Percentiles rank a stretch among this genome's conserved stretches.
These are phyloP conservation scores for Calameuta idolon DNA, from an alignment of 2,888 invertebrate species.

Conservation along the genomic window DNA sequence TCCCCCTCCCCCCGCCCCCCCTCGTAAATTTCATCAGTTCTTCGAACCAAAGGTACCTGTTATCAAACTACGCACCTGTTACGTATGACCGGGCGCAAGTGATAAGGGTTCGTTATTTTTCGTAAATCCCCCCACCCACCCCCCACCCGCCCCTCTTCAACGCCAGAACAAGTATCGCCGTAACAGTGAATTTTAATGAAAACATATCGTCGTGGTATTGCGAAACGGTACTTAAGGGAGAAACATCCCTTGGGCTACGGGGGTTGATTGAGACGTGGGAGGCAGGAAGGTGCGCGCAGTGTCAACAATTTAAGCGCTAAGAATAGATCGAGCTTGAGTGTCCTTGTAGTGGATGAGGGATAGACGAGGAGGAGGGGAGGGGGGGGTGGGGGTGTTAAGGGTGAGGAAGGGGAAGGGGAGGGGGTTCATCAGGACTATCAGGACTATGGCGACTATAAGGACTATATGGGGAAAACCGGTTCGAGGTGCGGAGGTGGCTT, in stretches of 20 bases:
- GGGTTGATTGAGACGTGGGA: not conserved
- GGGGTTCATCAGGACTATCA: slow-evolving; percentile 1
- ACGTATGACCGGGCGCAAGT: too few species aligned
- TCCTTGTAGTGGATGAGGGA: slow-evolving; percentile 22
- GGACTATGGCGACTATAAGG: not conserved
- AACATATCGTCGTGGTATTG: not conserved
- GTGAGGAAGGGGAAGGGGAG: slow-evolving; percentile 25
- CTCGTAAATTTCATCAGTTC: not conserved
- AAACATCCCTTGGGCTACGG: not conserved
- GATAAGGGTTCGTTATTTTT: not conserved
- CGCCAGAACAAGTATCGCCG: not conserved
- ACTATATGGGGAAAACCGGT: not conserved
- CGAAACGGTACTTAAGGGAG: not conserved
- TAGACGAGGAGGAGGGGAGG: slow-evolving; percentile 2
- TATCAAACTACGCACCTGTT: not conserved
- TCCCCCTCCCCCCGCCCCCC: too few species aligned
- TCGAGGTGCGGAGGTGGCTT: slow-evolving; percentile 37
- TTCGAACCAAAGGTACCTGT: not conserved
- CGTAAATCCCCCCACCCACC: not conserved
- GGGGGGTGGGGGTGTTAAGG: too few species aligned
- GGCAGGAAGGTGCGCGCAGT: slow-evolving; percentile 28
- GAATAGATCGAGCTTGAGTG: slow-evolving; percentile 34
- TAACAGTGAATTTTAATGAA: not conserved
- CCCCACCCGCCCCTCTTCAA: not conserved
- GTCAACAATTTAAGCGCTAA: slow-evolving; percentile 52